Evolutionary conservation across 2,888 invertebrate genomes (phyloP), one percentile per base, ranked within the genome.

Genomic region (Rhodophaea formosa): DNA sequence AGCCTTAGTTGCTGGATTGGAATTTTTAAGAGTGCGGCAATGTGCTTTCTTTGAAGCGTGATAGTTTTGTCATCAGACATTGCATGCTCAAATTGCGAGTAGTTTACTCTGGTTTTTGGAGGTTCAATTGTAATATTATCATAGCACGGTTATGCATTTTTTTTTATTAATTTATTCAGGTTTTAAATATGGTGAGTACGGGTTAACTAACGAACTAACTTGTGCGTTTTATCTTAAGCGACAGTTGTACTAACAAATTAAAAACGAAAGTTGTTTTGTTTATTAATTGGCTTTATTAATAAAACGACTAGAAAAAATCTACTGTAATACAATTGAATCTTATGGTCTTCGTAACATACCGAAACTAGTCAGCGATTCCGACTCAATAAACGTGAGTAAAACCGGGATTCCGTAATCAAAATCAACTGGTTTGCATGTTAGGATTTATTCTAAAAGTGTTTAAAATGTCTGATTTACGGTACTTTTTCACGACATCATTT

Each of bases 1-100:
- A 72, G 76, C 78, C 76, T 86, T 80, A 80, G 82, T 79, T 84
- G 84, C 82, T 82, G 78, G 70, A 72, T 82, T 77, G 77, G 75
- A 67, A 68, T 61, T 63, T 58, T 51, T 70, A n/a, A 57, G 29
- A 30, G 71, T 68, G 69, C 61, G 68, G 68, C 69, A 77, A 77
- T 78, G 78, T 77, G 74, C 69, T 69, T 62, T 65, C 57, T 60
- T 68, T 58, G 12, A 53, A 68, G 66, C 63, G 67, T 73, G 68
- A 63, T 61, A 63, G 67, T 65, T 60, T 69, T 62, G 65, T 23
- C 10, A 39, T 39, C 39, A 62, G 67, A 35, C 23, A 23, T 29
- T 56, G 56, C 56, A 47, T 56, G 56, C 23, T 43, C 52, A 32
- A 47, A 52, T 52, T 55, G 53, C 47, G 47, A 29, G 49, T 54